phyloP scores from a whole-genome alignment of 2,113 vertebrate species.

The Nettapus auritus region DNA sequence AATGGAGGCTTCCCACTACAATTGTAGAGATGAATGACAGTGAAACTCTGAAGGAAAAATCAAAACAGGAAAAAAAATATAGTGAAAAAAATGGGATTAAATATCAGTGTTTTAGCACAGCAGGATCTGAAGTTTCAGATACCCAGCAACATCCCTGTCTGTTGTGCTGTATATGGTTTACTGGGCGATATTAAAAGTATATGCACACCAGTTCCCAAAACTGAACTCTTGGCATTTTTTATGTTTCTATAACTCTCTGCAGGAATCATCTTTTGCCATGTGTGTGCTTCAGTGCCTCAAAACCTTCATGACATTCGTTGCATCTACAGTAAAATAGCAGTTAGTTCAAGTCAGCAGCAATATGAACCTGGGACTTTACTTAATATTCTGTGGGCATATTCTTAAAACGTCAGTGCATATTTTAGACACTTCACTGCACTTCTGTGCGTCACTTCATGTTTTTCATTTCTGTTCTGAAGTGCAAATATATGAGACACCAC shows the following conservation, averaged over 20 bases:
- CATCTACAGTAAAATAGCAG: not conserved
- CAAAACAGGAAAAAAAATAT: not conserved
- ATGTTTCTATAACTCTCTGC: not conserved
- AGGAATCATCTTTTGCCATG: not conserved
- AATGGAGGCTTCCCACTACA: not conserved
- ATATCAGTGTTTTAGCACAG: not conserved
- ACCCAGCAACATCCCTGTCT: not conserved
- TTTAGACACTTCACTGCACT: conserved; percentile 43
- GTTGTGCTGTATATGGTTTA: fast-evolving
- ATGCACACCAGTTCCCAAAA: not conserved
- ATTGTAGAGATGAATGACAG: not conserved
- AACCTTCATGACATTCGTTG: not conserved
- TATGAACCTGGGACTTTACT: not conserved
- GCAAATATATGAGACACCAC: conserved; percentile 35
- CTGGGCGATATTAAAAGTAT: not conserved
- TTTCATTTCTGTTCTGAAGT: conserved; percentile 48
- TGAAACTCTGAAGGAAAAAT: not conserved
- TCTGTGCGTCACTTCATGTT: conserved; percentile 37
- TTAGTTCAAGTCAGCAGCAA: not conserved
- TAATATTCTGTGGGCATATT: conserved; percentile 52
- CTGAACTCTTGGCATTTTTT: not conserved
- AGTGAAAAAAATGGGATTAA: not conserved
- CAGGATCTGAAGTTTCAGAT: not conserved
- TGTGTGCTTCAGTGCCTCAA: not conserved
- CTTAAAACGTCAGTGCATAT: conserved; percentile 44